Conservation (phyloP, 1,140 invertebrate genomes). For the Meteorus sp. region DNA sequence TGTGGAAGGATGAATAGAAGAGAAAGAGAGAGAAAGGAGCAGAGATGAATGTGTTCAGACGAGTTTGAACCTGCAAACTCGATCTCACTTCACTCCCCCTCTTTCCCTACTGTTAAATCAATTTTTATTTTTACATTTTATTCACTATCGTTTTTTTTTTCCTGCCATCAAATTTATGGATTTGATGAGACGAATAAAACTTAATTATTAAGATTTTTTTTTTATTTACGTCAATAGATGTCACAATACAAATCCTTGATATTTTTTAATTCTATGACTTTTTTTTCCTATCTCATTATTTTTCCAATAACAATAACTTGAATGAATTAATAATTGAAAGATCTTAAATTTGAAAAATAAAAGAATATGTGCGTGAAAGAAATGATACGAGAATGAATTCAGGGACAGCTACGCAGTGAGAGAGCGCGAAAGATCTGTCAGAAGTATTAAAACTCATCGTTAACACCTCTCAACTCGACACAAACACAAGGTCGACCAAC, state of each 20-base stretch:
- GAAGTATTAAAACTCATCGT: constrained; percentile 4
- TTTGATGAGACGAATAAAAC: no score
- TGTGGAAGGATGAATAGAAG: neutral
- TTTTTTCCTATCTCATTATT: no score
- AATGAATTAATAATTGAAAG: no score
- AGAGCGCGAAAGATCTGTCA: neutral
- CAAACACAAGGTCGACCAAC: neutral
- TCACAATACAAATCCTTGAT: no score
- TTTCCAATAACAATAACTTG: no score
- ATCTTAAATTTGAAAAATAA: neutral
- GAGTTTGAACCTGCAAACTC: constrained; percentile 16
- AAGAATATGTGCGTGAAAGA: neutral
- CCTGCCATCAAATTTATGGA: no score
- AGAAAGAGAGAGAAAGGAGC: neutral
- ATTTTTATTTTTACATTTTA: constrained; percentile 8
- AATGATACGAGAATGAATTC: neutral
- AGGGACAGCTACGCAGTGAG: no score
- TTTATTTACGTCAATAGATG: no score
- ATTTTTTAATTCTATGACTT: no score
- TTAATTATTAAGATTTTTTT: no score
- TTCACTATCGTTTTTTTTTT: no score
- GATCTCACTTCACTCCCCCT: constrained; percentile 7
- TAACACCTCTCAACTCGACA: constrained; percentile 2
- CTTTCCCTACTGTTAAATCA: constrained; percentile 6
- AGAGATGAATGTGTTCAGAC: constrained; percentile 6